Evolutionary conservation across 2,113 vertebrate species (phyloP).

Genomic region (Pontoporia blainvillei): DNA sequence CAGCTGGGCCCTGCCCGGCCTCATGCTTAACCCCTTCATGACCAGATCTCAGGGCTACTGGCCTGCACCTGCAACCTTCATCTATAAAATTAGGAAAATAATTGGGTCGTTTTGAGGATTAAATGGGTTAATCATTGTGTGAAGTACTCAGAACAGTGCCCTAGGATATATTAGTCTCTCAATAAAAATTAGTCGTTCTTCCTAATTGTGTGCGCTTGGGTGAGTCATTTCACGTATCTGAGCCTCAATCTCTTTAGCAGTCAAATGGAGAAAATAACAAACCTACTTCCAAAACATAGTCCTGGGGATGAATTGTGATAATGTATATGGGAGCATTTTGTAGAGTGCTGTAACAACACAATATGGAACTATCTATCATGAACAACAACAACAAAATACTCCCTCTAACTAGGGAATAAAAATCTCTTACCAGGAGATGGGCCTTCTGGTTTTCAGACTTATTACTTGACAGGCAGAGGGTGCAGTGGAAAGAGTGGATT

Average conservation of each 20-base stretch:
- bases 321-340: neutral
- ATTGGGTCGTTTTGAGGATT: neutral
- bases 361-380: neutral
- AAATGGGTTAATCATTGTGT: neutral
- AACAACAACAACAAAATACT: neutral
- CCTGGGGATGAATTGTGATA: neutral
- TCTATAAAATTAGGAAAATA: neutral
- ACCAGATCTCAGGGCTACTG: neutral
- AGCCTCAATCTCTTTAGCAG: neutral
- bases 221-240: neutral
- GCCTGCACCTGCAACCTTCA: neutral
- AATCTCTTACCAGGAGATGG: neutral
- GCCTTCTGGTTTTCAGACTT: neutral
- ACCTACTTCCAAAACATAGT: neutral
- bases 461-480: neutral
- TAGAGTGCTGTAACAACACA: neutral
- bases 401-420: neutral
- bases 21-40: constrained; percentile 57
- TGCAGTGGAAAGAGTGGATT: neutral
- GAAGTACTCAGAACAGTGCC: neutral
- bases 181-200: neutral
- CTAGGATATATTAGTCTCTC: neutral
- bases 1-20: constrained; percentile 55
- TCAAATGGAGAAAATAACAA: neutral
- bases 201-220: neutral